Percentiles rank a stretch among this genome's conserved stretches.
phyloP scores from a whole-genome alignment of 1,140 invertebrate species.

The Aporrectodea caliginosa region DNA sequence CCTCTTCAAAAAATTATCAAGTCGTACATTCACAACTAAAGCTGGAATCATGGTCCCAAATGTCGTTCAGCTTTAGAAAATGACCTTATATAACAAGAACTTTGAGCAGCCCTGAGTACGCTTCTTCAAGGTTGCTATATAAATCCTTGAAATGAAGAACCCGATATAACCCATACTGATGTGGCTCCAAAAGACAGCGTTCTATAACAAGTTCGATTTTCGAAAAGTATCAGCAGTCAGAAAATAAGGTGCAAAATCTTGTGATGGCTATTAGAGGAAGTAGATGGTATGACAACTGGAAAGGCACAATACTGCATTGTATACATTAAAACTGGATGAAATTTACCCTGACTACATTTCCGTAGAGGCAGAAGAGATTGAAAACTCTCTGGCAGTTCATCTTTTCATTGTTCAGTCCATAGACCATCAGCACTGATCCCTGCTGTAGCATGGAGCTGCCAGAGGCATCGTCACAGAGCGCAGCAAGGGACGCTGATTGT shows the following conservation, averaged over 20 bases:
- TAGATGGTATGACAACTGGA: background rate
- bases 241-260: background rate
- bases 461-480: constrained; percentile 37
- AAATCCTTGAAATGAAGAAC: too few species aligned
- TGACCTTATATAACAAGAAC: background rate
- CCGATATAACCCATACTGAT: background rate
- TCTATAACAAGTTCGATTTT: background rate
- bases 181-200: background rate
- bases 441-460: constrained; percentile 61
- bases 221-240: background rate
- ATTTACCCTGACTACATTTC: constrained; percentile 94
- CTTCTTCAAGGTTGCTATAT: too few species aligned
- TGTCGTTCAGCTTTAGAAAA: background rate
- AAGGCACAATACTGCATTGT: background rate
- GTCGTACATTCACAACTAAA: background rate
- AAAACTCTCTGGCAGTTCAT: constrained; percentile 94
- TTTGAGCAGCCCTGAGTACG: too few species aligned
- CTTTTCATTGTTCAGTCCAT: constrained; percentile 86
- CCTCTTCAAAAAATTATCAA: background rate
- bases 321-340: background rate
- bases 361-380: constrained; percentile 97
- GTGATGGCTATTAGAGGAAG: too few species aligned
- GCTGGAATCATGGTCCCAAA: background rate
- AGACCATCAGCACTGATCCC: constrained; percentile 94
- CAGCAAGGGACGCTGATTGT: constrained; percentile 36